Percentiles rank a stretch among this genome's conserved stretches.
Conservation (phyloP, 2,888 invertebrate species). For the Drosophila meridionalis region DNA sequence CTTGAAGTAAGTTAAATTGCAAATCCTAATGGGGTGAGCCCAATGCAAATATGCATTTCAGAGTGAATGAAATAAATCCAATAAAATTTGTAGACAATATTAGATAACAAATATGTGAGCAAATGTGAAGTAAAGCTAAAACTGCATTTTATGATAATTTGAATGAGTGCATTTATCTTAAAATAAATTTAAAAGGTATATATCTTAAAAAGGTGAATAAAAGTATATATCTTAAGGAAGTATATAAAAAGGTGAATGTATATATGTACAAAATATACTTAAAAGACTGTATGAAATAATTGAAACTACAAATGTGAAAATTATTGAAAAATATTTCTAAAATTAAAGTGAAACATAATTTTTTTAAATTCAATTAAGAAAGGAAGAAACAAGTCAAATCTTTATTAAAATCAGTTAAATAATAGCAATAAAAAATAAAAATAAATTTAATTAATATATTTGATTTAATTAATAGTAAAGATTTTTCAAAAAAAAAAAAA, state of each 20-base stretch:
- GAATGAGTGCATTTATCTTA: neutral
- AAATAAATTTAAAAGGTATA: neutral
- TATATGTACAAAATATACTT: too few species aligned
- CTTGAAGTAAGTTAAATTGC: neutral
- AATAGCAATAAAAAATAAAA: too few species aligned
- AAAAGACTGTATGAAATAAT: neutral
- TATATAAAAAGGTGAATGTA: neutral
- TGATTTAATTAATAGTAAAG: too few species aligned
- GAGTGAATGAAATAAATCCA: neutral
- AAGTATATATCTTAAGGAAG: neutral
- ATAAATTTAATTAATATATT: too few species aligned
- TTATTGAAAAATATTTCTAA: neutral
- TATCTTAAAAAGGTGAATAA: neutral
- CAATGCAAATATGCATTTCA: neutral
- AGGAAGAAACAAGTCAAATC: neutral
- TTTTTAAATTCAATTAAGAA: neutral
- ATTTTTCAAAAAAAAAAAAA: too few species aligned
- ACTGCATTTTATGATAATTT: neutral
- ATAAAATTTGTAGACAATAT: neutral
- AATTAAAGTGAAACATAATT: neutral
- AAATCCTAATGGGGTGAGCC: neutral
- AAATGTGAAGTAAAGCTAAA: slow-evolving; percentile 17
- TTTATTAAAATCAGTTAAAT: neutral
- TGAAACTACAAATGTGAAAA: neutral
- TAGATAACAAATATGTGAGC: slow-evolving; percentile 12